Evolutionary conservation across 2,888 invertebrate genomes (phyloP).

Genomic region (Endomychus coccineus): DNA sequence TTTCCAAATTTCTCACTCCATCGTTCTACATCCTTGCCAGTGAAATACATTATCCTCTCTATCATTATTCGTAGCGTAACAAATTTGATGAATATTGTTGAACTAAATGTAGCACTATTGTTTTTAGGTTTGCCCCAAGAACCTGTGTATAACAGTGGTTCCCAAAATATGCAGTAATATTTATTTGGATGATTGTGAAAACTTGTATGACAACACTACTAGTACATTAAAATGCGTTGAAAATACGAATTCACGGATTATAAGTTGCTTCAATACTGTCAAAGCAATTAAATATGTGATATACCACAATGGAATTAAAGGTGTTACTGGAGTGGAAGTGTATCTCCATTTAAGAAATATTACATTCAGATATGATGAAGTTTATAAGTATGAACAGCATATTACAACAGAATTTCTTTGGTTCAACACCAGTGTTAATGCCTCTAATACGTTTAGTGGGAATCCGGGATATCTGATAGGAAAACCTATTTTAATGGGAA

Average conservation of each 20-base stretch:
- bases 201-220: too few species aligned
- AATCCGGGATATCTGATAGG: slow-evolving; percentile 68
- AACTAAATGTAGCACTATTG: too few species aligned
- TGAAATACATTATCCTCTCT: too few species aligned
- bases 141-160: too few species aligned
- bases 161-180: too few species aligned
- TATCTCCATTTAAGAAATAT: slow-evolving; percentile 22
- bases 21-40: too few species aligned
- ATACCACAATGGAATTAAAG: slow-evolving; percentile 43
- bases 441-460: slow-evolving; percentile 51
- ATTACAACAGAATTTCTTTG: slow-evolving; percentile 36
- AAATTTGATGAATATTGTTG: too few species aligned
- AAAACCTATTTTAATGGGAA: slow-evolving; percentile 53
- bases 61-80: too few species aligned
- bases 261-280: slow-evolving; percentile 35
- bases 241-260: not conserved
- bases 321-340: slow-evolving; percentile 39
- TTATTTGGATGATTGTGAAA: too few species aligned
- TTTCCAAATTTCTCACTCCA: too few species aligned
- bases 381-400: slow-evolving; percentile 25
- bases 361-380: slow-evolving; percentile 19
- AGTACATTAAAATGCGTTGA: too few species aligned
- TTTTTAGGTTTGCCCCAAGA: too few species aligned
- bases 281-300: slow-evolving; percentile 37
- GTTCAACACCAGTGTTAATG: slow-evolving; percentile 32